Percentiles rank a stretch among this genome's conserved stretches.
Conservation (phyloP, 2,797 vertebrate genomes). For the Pantherophis alleghaniensis region DNA sequence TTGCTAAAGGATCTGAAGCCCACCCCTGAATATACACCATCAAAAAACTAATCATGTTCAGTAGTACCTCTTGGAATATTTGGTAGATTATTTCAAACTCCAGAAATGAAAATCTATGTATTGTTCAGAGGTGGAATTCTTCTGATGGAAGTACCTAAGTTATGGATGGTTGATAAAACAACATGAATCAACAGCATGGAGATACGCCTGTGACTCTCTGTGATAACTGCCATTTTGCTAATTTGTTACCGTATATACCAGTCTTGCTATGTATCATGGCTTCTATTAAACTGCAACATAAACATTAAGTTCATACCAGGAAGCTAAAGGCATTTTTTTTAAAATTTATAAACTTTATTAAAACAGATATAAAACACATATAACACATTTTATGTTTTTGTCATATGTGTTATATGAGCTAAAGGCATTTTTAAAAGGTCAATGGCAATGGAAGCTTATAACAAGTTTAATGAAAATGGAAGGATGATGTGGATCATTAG, state of each 20-base stretch:
- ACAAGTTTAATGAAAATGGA: background rate
- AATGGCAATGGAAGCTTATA: background rate
- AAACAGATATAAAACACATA: no score
- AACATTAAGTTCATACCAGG: slow-evolving; percentile 54
- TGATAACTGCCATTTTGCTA: slow-evolving; percentile 46
- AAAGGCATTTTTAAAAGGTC: slow-evolving; percentile 54
- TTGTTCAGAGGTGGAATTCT: background rate
- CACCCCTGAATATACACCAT: background rate
- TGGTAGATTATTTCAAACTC: background rate
- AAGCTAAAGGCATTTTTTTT: slow-evolving; percentile 43
- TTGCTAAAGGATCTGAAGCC: no score
- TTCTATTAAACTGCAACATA: slow-evolving; percentile 50
- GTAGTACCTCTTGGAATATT: background rate
- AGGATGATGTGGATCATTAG: background rate
- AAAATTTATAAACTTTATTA: no score
- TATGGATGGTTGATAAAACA: slow-evolving; percentile 42
- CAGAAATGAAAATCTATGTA: background rate
- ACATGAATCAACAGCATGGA: slow-evolving; percentile 25
- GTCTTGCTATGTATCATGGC: slow-evolving; percentile 38
- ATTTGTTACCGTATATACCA: slow-evolving; percentile 32
- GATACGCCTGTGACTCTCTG: slow-evolving; percentile 52
- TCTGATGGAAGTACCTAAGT: background rate
- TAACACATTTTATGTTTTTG: no score
- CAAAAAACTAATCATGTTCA: background rate
- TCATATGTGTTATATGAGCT: background rate